These are phyloP conservation scores for Sander vitreus DNA, from an alignment of 2,113 vertebrate genomes.

Conservation along the genomic window DNA sequence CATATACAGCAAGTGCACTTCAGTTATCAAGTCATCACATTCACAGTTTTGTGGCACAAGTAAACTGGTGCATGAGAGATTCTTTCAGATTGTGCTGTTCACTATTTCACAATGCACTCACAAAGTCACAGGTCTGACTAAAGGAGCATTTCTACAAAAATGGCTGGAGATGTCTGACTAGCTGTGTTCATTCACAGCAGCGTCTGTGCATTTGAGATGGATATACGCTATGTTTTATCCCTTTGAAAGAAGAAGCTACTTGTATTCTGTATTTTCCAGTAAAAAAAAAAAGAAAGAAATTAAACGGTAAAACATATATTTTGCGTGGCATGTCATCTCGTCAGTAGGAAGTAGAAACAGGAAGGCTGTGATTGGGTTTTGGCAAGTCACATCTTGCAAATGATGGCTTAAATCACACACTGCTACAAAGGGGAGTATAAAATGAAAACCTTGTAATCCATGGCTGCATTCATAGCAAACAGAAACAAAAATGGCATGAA, in stretches of 20 bases:
- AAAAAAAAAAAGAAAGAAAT: conserved; percentile 9
- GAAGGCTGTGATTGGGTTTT: conserved; percentile 28
- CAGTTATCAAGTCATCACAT: conserved; percentile 54
- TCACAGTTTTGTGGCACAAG: conserved; percentile 61
- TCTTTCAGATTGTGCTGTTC: conserved; percentile 12
- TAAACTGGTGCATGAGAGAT: conserved; percentile 24
- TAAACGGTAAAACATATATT: conserved; percentile 29
- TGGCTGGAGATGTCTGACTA: conserved; percentile 4
- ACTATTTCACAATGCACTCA: conserved; percentile 26
- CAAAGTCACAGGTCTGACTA: conserved; percentile 1
- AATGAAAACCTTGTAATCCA: conserved; percentile 40
- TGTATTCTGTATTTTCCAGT: conserved; percentile 12
- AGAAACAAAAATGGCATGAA: background rate
- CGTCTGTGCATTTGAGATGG: conserved; percentile 11
- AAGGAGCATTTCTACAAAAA: conserved; percentile 14
- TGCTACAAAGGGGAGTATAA: conserved; percentile 12
- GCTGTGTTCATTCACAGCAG: conserved; percentile 40
- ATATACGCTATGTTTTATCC: background rate
- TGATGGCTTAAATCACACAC: conserved; percentile 35
- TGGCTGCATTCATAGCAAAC: conserved; percentile 8
- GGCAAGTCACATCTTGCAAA: conserved; percentile 38
- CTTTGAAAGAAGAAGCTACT: background rate
- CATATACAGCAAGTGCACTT: conserved; percentile 54
- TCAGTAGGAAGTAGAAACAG: background rate
- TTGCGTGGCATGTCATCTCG: conserved; percentile 25